Evolutionary conservation across 2,113 vertebrate species (phyloP).

Genomic region (Chamaea fasciata): DNA sequence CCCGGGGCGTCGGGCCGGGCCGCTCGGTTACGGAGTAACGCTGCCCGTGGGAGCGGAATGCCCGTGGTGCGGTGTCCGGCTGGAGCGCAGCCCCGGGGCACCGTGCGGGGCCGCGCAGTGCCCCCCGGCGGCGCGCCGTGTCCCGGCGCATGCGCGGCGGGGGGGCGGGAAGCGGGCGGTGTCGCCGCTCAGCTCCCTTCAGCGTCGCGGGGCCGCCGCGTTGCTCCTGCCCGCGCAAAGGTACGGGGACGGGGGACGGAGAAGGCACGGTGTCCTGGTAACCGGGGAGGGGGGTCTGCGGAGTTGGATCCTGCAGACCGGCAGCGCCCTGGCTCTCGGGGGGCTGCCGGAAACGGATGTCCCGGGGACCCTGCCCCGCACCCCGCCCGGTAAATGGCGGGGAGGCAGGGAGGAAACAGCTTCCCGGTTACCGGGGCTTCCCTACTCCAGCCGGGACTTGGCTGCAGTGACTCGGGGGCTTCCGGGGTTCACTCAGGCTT

Average conservation of each 20-base stretch:
- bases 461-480: not conserved
- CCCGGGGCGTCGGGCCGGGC: not conserved
- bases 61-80: no score
- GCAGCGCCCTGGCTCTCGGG: not conserved
- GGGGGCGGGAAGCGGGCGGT: not conserved
- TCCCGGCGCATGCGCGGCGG: not conserved
- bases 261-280: not conserved
- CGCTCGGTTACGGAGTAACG: not conserved
- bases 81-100: no score
- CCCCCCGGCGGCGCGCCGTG: not conserved
- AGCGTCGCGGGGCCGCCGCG: not conserved
- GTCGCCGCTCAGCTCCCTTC: not conserved
- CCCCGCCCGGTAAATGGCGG: not conserved
- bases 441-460: fast-evolving
- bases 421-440: not conserved
- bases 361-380: not conserved
- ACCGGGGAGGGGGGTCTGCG: not conserved
- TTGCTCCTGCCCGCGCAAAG: not conserved
- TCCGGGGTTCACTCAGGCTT: not conserved
- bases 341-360: not conserved
- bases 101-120: not conserved
- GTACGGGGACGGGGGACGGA: not conserved
- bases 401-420: not conserved
- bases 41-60: not conserved
- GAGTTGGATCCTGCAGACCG: no score